Conservation (phyloP, 2,113 vertebrate species). For the Sceloporus tristichus region DNA sequence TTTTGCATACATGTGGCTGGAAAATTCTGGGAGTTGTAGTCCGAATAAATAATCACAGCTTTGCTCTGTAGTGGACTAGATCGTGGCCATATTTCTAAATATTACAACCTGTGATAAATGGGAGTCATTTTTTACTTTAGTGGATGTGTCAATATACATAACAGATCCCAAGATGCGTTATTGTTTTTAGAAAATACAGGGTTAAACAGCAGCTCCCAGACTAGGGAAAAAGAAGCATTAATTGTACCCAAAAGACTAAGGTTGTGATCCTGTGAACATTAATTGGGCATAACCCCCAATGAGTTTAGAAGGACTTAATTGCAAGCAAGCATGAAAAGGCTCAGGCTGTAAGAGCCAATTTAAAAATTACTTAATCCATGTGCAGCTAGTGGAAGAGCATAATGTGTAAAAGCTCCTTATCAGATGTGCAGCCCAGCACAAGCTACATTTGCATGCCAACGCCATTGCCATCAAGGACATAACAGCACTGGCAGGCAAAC, state of each 20-base stretch:
- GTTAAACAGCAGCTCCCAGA: not conserved
- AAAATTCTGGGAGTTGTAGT: no score
- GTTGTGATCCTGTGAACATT: not conserved
- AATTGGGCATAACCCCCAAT: not conserved
- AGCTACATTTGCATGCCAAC: not conserved
- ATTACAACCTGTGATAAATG: not conserved
- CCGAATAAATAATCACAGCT: no score
- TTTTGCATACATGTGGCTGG: no score
- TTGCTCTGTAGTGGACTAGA: not conserved
- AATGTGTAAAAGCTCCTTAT: not conserved
- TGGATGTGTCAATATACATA: not conserved
- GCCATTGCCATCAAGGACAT: not conserved
- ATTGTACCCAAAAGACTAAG: not conserved
- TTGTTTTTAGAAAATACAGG: not conserved
- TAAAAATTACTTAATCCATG: not conserved
- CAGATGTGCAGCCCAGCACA: not conserved
- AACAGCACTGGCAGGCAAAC: not conserved
- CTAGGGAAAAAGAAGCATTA: not conserved
- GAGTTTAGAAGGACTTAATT: not conserved
- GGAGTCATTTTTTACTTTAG: not conserved
- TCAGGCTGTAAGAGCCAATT: not conserved
- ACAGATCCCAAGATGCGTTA: not conserved
- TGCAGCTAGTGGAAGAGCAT: not conserved
- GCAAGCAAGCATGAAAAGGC: not conserved
- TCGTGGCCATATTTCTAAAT: not conserved